Conservation (phyloP, 2,113 vertebrate genomes). For the Castor canadensis region DNA sequence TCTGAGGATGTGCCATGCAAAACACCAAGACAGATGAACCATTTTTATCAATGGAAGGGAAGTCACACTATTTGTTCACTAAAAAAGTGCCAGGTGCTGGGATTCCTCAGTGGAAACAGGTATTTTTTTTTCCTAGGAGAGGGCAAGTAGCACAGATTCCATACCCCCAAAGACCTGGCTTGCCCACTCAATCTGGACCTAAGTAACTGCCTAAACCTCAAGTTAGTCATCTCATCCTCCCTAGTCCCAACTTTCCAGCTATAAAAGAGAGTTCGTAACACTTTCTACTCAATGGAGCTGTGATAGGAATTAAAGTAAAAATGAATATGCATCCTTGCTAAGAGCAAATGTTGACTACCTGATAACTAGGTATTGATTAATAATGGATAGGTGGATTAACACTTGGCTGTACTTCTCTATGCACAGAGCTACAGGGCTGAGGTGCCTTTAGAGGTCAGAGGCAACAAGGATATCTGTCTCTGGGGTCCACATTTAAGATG, state of each 20-base stretch:
- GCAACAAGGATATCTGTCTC: too few relatives aligned
- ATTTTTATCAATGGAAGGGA: neutral
- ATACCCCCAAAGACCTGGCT: neutral
- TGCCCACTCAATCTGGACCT: neutral
- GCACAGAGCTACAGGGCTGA: too few relatives aligned
- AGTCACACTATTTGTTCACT: neutral
- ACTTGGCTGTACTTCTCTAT: neutral
- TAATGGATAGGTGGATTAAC: neutral
- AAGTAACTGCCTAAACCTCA: neutral
- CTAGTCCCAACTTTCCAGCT: neutral
- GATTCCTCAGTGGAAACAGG: neutral
- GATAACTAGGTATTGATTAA: neutral
- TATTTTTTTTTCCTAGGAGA: too few relatives aligned
- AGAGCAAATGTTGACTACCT: neutral
- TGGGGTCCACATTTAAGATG: too few relatives aligned
- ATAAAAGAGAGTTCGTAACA: neutral
- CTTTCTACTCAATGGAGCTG: neutral
- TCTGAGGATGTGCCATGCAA: rapidly evolving
- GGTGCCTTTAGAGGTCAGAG: rapidly evolving
- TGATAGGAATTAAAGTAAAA: neutral
- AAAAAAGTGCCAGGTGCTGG: too few relatives aligned
- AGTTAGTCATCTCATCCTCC: neutral
- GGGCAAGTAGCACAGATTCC: too few relatives aligned
- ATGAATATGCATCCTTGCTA: rapidly evolving
- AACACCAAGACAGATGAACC: neutral